Evolutionary conservation across 2,797 vertebrate species (phyloP).

Genomic region (Macrochelys suwanniensis): DNA sequence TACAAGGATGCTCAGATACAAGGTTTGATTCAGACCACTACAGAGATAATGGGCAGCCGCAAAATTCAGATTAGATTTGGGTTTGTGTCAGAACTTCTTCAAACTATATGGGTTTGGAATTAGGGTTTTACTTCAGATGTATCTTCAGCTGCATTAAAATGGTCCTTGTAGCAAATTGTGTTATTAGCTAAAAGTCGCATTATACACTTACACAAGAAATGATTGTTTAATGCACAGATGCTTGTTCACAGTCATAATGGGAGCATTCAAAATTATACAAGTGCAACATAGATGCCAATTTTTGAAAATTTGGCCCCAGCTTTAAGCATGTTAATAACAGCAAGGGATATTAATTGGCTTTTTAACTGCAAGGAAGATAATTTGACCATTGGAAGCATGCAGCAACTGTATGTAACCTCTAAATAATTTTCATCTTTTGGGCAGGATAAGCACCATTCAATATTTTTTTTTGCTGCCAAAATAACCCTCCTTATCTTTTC

Average conservation of each 20-base stretch:
- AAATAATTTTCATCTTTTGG: background rate
- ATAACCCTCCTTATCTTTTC: background rate
- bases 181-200: background rate
- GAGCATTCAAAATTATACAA: background rate
- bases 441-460: background rate
- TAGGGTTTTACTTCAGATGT: background rate
- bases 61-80: background rate
- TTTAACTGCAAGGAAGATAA: background rate
- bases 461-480: background rate
- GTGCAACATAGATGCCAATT: background rate
- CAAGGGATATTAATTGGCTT: background rate
- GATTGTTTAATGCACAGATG: background rate
- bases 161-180: background rate
- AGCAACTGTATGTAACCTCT: background rate
- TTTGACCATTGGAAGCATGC: background rate
- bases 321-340: background rate
- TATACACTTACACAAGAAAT: background rate
- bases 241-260: background rate
- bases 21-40: background rate
- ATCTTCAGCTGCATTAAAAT: background rate
- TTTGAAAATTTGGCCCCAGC: background rate
- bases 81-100: background rate
- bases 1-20: background rate
- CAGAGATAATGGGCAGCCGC: background rate
- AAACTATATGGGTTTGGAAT: background rate